phyloP scores from a whole-genome alignment of 2,888 invertebrate species.

The Drosophila nr. medialis region DNA sequence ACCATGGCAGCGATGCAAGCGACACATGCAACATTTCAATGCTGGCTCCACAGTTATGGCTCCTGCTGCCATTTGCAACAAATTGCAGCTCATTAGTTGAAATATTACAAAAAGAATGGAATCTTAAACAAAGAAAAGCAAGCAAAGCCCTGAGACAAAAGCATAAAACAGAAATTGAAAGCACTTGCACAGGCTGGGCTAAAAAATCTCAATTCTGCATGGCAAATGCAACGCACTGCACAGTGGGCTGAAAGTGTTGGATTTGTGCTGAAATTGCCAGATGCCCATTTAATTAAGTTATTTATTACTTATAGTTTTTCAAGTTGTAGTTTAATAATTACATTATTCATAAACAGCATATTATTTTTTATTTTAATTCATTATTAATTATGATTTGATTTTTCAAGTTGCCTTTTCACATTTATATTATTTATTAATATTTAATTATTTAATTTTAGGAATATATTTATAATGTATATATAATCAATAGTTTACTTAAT shows the following conservation, averaged over 20 bases:
- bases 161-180: conserved; percentile 65
- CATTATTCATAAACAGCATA: too few species aligned
- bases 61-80: conserved; percentile 66
- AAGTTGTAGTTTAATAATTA: too few species aligned
- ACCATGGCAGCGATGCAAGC: conserved; percentile 30
- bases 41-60: not conserved
- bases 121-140: not conserved
- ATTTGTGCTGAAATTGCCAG: not conserved
- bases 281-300: too few species aligned
- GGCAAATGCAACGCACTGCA: conserved; percentile 44
- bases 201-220: conserved; percentile 47
- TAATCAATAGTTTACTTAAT: not conserved
- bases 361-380: too few species aligned
- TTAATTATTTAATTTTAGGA: too few species aligned
- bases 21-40: conserved; percentile 58
- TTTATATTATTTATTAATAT: too few species aligned
- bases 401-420: too few species aligned
- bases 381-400: too few species aligned
- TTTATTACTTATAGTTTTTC: too few species aligned
- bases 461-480: not conserved
- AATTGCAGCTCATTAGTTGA: conserved; percentile 77
- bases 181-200: conserved; percentile 18
- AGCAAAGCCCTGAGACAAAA: conserved; percentile 56
- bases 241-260: conserved; percentile 36
- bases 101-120: conserved; percentile 34